Base-by-base conservation (phyloP, 53 echinoderm and acorn worm species). In the Holothuria scabra region DNA sequence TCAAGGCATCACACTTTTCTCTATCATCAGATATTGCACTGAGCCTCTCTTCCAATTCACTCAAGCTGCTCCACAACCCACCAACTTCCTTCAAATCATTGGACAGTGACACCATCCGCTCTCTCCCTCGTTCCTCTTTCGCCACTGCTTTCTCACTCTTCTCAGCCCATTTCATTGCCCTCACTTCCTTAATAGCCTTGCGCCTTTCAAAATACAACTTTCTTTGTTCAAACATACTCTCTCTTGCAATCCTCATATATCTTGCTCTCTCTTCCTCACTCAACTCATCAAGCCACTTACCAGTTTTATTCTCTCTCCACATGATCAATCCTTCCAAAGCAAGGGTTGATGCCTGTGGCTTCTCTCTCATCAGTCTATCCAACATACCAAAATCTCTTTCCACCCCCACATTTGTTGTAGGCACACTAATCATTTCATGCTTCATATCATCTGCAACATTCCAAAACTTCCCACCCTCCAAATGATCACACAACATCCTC, bases 381-480 rank as follows among this genome's bases (percentile, higher is more conserved):
- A 89, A 66, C 85, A 89, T 85, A 4, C 89, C 89, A 80, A 89
- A 84, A 31, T n/a, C n/a, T n/a, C n/a, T n/a, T n/a, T n/a, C n/a
- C n/a, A n/a, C n/a, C n/a, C n/a, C n/a, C n/a, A n/a, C n/a, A n/a
- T 35, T 86, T 1, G 86, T 79, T 29, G 63, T 79, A 0, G 79
- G 78, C 8, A 89, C 84, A 84, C 89, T 89, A 38, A 0, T 20
- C 12, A 72, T 76, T 67, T n/a, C n/a, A n/a, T n/a, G 4, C 76
- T 46, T 65, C 52, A 31, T 63, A 28, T 76, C 46, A 30, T 74
- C 84, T 70, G 56, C 65, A 74, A 88, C 82, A 0, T 60, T 38
- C 44, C 56, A 31, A 74, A 21, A 83, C 62, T 46, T 49, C 14
- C 88, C 88, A 26, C 83, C 88, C 37, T 57, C 9, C 14, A 88